Base-by-base conservation (phyloP, 2,113 vertebrate species). In the Alligator mississippiensis region DNA sequence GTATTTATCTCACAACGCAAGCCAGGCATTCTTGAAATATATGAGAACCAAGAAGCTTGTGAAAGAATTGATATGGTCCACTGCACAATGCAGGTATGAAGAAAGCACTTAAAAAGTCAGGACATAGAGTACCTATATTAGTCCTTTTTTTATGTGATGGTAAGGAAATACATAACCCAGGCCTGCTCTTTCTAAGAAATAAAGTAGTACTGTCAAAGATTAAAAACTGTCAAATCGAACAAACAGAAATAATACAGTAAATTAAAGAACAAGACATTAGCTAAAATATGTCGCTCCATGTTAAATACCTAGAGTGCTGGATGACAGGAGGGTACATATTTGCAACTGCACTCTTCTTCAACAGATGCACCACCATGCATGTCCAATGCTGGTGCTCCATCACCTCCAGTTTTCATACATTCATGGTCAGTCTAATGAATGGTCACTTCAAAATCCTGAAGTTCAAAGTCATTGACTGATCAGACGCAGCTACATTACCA, bases 241-340 rank as follows among this genome's bases (percentile, higher is more conserved):
- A 8, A 70, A 27, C 47, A 83, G 17, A 92, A 77, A 34, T 15
- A 30, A 77, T n/a, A 84, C 77, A 84, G n/a, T 82, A 80, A 82
- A 86, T 11, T 90, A 81, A 18, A 3, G 30, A 81, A 77, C 5
- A 59, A 82, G 8, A 5, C 61, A 3, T 28, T 66, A 66, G 28
- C 63, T 28, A 66, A 66, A 66, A 90, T 75, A 77, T 96, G 95
- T 85, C 74, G 77, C 62, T 77, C 86, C 92, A 96, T 96, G 93
- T 68, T 2, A 2, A n/a, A 83, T 5, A 1, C 77, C 77, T 93
- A 80, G 95, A 94, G 93, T 91, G 94, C 93, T 82, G 85, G 68
- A 90, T 79, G 90, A 93, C 94, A 89, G 96, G 5, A 75, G 38
- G 0, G 0, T 87, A 93, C 94, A 93, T 94, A 89, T 87, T 92